phyloP scores from a whole-genome alignment of 2,888 invertebrate species.

The Melipona bicolor region DNA sequence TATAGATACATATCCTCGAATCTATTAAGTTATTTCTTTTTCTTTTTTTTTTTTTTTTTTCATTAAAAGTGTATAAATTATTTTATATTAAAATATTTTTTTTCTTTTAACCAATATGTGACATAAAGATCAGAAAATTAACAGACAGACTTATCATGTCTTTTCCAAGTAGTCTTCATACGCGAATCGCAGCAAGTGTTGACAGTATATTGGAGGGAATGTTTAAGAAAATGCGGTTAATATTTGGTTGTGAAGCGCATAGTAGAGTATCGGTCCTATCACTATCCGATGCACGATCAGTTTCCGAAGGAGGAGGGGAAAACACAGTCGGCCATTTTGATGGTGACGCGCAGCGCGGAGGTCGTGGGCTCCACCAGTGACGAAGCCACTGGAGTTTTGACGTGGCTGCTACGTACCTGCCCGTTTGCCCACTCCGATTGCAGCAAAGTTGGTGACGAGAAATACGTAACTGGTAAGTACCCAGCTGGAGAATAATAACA shows the following conservation, averaged over 20 bases:
- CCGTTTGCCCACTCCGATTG: slow-evolving; percentile 96
- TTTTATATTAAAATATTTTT: neutral
- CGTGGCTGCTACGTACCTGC: slow-evolving; percentile 97
- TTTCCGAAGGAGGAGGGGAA: slow-evolving; percentile 41
- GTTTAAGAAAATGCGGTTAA: slow-evolving; percentile 4
- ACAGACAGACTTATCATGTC: neutral
- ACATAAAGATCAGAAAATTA: neutral
- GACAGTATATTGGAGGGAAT: neutral
- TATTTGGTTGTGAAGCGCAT: neutral
- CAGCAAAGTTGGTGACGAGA: slow-evolving; percentile 97
- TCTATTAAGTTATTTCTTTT: neutral
- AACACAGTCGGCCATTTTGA: slow-evolving; percentile 88
- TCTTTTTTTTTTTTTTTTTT: neutral
- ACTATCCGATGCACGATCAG: slow-evolving; percentile 46
- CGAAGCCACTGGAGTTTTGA: slow-evolving; percentile 94
- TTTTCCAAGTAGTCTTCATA: neutral
- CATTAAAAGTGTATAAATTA: neutral
- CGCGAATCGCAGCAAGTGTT: neutral
- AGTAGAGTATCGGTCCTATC: slow-evolving; percentile 37
- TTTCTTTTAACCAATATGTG: neutral
- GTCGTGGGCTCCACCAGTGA: slow-evolving; percentile 90
- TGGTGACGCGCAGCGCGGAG: slow-evolving; percentile 91
- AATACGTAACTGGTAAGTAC: slow-evolving; percentile 97
- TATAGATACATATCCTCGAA: neutral
- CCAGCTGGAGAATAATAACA: slow-evolving; percentile 88